Percentiles rank a stretch among this genome's conserved stretches.
Evolutionary conservation across 2,113 vertebrate genomes (phyloP).

Genomic region (Neolamprologus toae): DNA sequence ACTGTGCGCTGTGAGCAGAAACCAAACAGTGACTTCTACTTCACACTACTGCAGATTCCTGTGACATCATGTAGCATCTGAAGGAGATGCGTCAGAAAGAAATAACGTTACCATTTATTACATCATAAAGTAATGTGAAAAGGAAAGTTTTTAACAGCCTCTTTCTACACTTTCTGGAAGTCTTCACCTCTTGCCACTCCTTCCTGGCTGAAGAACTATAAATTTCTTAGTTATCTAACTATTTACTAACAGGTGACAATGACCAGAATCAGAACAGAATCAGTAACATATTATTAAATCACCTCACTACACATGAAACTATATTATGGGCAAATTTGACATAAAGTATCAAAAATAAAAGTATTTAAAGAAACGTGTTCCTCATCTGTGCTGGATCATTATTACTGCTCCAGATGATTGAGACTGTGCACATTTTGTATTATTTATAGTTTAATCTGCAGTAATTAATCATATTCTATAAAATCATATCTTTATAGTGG

Average conservation of each 20-base stretch:
- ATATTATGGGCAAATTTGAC: background rate
- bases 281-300: background rate
- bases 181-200: background rate
- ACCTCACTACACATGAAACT: background rate
- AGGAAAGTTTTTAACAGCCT: background rate
- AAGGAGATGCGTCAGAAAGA: background rate
- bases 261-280: background rate
- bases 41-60: background rate
- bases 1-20: background rate
- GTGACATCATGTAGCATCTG: background rate
- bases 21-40: background rate
- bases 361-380: background rate
- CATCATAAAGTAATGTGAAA: background rate
- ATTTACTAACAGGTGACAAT: background rate
- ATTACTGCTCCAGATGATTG: background rate
- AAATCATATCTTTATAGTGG: background rate
- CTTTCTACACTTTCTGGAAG: background rate
- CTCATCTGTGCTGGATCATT: background rate
- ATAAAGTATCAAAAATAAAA: background rate
- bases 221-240: background rate
- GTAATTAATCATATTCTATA: background rate
- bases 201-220: background rate
- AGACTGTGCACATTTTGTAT: accelerated
- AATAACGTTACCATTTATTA: background rate
- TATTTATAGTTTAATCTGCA: background rate